A percentile compares a stretch with the other conserved stretches of the same genome.
These are phyloP conservation scores for Cathartes aura DNA, from an alignment of 2,113 vertebrate genomes.

Conservation along the genomic window DNA sequence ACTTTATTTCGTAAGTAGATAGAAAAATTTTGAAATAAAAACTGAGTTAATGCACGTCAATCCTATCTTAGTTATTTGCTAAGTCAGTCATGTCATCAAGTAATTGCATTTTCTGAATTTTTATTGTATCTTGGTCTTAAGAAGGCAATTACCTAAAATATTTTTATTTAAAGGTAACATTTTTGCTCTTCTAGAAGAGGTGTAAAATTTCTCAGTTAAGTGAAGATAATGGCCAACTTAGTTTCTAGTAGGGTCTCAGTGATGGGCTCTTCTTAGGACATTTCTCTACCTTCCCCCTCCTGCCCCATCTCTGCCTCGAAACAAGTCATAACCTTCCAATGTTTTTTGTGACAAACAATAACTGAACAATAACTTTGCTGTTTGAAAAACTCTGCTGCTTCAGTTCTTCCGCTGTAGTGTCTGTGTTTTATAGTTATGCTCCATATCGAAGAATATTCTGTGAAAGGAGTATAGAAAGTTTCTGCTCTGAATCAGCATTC, in stretches of 20 bases:
- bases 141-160: background rate
- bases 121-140: background rate
- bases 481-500: background rate
- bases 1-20: background rate
- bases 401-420: background rate
- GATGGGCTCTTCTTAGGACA: background rate
- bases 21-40: background rate
- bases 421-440: background rate
- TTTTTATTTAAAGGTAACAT: background rate
- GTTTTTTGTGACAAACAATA: background rate
- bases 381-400: background rate
- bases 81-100: background rate
- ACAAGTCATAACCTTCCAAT: background rate
- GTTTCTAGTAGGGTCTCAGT: background rate
- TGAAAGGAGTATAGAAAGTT: background rate
- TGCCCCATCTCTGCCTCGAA: background rate
- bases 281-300: background rate
- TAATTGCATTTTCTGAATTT: background rate
- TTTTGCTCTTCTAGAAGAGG: background rate
- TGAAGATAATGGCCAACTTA: background rate
- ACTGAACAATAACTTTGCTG: background rate
- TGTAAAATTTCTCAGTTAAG: background rate
- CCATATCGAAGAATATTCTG: fast-evolving
- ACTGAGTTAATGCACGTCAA: background rate
- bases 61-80: background rate